These are phyloP conservation scores for Dicentrarchus labrax DNA, from an alignment of 2,113 vertebrate genomes.

Conservation along the genomic window DNA sequence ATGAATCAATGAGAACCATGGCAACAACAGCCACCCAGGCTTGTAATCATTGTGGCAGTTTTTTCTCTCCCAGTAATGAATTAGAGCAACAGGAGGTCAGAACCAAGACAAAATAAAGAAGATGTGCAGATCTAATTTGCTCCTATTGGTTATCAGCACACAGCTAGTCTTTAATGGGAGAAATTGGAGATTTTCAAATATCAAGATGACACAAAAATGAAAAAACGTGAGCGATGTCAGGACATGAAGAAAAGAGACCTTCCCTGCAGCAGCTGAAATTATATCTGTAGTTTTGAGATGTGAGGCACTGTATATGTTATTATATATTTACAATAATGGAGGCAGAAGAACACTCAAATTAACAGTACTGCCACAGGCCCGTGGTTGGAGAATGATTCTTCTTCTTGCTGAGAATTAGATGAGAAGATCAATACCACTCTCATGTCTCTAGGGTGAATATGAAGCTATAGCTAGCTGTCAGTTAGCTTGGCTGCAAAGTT, in stretches of 20 bases:
- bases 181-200: not conserved
- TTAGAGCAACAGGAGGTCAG: slow-evolving; percentile 42
- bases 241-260: not conserved
- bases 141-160: not conserved
- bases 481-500: not conserved
- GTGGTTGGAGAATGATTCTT: no score
- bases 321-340: no score
- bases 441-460: no score
- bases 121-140: not conserved
- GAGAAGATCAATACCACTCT: no score
- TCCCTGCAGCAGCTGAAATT: not conserved
- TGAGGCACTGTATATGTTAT: no score
- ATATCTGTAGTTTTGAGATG: no score
- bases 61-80: slow-evolving; percentile 38
- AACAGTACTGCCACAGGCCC: no score
- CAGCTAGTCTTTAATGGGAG: not conserved
- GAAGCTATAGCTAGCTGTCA: not conserved
- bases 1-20: slow-evolving; percentile 35
- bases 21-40: slow-evolving; percentile 24
- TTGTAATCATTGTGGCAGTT: not conserved
- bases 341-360: no score
- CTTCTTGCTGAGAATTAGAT: no score
- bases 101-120: not conserved
- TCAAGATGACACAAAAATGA: not conserved
- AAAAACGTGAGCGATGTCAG: not conserved